phyloP scores from a whole-genome alignment of 1,140 invertebrate genomes.

The Procambarus clarkii region DNA sequence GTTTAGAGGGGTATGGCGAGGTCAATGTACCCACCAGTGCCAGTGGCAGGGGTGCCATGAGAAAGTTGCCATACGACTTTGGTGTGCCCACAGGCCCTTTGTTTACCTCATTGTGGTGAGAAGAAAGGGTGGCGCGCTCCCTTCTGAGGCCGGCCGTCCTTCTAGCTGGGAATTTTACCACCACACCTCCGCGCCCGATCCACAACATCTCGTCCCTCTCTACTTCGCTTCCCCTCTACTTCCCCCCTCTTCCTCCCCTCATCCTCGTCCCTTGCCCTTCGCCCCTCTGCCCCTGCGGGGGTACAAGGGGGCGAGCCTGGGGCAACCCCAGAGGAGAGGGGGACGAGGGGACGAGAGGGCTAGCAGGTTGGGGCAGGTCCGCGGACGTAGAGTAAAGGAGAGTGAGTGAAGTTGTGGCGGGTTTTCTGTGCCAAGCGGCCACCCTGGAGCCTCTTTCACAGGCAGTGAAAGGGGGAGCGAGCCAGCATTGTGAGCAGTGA shows the following conservation, averaged over 20 bases:
- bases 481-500: conserved; percentile 64
- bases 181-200: conserved; percentile 9
- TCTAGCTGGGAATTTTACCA: conserved; percentile 16
- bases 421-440: conserved; percentile 23
- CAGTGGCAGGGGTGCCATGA: conserved; percentile 54
- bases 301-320: background rate
- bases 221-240: background rate
- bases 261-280: conserved; percentile 1
- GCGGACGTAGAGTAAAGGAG: conserved; percentile 2
- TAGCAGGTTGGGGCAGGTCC: background rate
- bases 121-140: conserved; percentile 58
- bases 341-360: background rate
- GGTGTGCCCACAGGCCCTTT: conserved; percentile 49
- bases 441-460: conserved; percentile 53
- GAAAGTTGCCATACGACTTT: conserved; percentile 65
- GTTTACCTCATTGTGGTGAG: conserved; percentile 69
- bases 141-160: conserved; percentile 14
- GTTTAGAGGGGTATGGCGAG: background rate
- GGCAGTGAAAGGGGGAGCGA: conserved; percentile 46
- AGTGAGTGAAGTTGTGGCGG: conserved; percentile 27
- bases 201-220: conserved; percentile 21
- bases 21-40: background rate
- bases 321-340: background rate
- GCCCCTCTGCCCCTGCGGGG: background rate
- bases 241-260: background rate